Evolutionary conservation across 2,888 invertebrate species (phyloP), one percentile per base, ranked within the genome.

Genomic region (Diarsia mendica): DNA sequence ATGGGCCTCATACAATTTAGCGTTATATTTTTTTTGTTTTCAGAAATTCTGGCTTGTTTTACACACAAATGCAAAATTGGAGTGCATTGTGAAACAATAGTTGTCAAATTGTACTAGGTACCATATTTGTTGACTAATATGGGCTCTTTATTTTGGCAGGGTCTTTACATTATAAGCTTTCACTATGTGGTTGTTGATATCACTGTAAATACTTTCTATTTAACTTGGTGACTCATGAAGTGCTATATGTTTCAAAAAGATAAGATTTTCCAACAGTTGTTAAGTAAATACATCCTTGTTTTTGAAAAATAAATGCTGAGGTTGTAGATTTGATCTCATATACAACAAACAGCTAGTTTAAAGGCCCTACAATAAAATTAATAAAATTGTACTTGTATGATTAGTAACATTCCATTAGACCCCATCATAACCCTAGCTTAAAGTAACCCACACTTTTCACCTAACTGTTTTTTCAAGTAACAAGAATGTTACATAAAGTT

Each of bases 181-280:
- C 83, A 77, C 78, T 33, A 44, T 51, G 23, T 15, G n/a, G 6
- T 48, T 44, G n/a, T 3, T 39, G 9, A 53, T 64, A 68, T 33
- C 15, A 15, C 58, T 77, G 63, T 63, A 65, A 82, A 68, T 53
- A 79, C 68, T 79, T 79, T 82, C 83, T 79, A 68, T 77, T 77
- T 49, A 60, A 53, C 44, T 65, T 66, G 13, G 65, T 55, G 53
- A 68, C 58, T 81, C 65, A 75, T 53, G 10, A 28, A 39, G n/a
- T 53, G 3, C 4, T 55, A 11, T 65, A 44, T 53, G 18, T 79
- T 33, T 28, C 13, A 76, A 48, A 72, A n/a, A 28, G 1, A 53
- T 39, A 28, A 13, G 20, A 6, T 55, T 60, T 78, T 33, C 0
- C 3, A 28, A 44, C 28, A n/a, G 6, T 55, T n/a, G 23, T 1